phyloP scores from a whole-genome alignment of 2,113 vertebrate species.

The Oreotragus oreotragus region DNA sequence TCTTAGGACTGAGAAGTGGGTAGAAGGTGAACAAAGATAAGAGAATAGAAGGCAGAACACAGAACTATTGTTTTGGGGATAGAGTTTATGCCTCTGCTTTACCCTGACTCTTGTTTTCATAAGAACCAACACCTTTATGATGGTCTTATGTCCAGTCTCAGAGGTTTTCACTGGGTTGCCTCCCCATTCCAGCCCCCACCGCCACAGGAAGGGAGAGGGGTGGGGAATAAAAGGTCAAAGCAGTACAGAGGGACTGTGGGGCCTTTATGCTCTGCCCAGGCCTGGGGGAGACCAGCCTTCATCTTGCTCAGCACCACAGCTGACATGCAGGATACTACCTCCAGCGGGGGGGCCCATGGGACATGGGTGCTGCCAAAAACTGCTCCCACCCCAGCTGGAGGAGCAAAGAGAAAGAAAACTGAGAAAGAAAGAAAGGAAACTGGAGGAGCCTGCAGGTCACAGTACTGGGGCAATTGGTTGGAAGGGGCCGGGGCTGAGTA shows the following conservation, averaged over 20 bases:
- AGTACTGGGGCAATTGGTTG: neutral
- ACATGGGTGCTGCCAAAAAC: neutral
- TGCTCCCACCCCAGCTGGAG: neutral
- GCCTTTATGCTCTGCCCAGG: neutral
- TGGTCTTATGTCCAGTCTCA: neutral
- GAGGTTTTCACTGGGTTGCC: neutral
- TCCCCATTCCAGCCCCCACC: neutral
- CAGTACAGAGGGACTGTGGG: neutral
- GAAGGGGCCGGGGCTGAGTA: neutral
- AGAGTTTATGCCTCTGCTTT: neutral
- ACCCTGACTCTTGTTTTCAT: neutral
- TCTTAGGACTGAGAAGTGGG: neutral
- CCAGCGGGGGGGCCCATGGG: neutral
- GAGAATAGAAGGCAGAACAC: neutral
- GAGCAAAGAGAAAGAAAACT: neutral
- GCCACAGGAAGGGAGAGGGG: neutral
- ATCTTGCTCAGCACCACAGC: neutral
- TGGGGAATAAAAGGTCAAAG: neutral
- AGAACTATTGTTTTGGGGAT: neutral
- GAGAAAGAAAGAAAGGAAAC: neutral
- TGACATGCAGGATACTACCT: neutral
- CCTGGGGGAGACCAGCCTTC: neutral
- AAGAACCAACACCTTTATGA: neutral
- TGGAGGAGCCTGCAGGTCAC: neutral
- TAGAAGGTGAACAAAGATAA: neutral